Evolutionary conservation across 1,140 invertebrate genomes (phyloP), one percentile per base, ranked within the genome.

Genomic region (Leptinotarsa defecta): DNA sequence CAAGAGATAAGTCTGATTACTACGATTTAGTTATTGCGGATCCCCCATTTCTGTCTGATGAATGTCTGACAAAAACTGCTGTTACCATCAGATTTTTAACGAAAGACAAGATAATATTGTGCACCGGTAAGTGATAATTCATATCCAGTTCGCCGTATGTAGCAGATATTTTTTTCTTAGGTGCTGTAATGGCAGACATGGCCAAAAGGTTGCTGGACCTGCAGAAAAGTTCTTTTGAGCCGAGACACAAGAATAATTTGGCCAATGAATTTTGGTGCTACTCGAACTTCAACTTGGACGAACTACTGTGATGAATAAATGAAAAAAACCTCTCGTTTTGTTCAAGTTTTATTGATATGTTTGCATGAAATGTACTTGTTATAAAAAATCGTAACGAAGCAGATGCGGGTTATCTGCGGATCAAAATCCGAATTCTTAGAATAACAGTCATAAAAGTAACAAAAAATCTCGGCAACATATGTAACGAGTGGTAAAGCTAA

Each of bases 261-360:
- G 94, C 93, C 1, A 98, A 98, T 88, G 94, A 96, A 86, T 98
- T 98, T 87, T 90, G 88, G 61, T 96, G 95, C 88, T 98, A 91
- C 87, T 89, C 94, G 24, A 98, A 98, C 88, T 98, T 95, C 87
- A 86, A 93, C 84, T 87, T 93, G 71, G 91, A 92, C 72, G 49
- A 27, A 62, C 24, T 69, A 69, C 73, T 69, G 19, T 77, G 67
- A 77, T 77, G 49, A 77, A 24, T 17, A 65, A 65, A 20, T 1
- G 6, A 34, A 65, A 65, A 65, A n/a, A 49, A 70, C 64, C 19
- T 8, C 64, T 67, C 19, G 17, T 73, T 48, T 73, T 71, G 11
- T 13, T 71, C 43, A 27, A 48, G 6, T 69, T 48, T 69, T 27
- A 75, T 74, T 82, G 81, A 81, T 81, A 81, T 81, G 81, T 81